phyloP scores from a whole-genome alignment of 2,113 vertebrate genomes.

The Zootoca vivipara region DNA sequence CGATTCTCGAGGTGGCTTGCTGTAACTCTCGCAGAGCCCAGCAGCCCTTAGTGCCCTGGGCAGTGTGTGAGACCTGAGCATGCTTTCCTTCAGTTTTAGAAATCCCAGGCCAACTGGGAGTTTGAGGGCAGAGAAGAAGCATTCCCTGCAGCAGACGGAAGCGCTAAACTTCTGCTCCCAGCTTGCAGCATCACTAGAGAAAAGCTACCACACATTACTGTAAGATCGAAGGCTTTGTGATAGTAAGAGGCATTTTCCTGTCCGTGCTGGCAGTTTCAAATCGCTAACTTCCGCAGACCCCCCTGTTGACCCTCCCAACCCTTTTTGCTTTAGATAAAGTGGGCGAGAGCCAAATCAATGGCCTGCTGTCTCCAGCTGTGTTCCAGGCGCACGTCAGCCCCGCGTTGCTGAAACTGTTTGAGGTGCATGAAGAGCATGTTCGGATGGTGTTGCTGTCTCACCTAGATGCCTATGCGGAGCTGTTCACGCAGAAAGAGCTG shows the following conservation, averaged over 20 bases:
- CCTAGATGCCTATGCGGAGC: slow-evolving; percentile 88
- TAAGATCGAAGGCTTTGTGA: neutral
- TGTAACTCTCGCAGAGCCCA: neutral
- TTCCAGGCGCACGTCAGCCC: slow-evolving; percentile 90
- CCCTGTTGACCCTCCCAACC: slow-evolving; percentile 16
- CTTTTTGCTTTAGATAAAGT: slow-evolving; percentile 73
- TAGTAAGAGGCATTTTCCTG: neutral
- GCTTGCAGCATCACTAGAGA: neutral
- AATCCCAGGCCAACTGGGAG: neutral
- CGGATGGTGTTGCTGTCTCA: slow-evolving; percentile 89
- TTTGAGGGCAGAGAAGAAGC: neutral
- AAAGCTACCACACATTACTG: neutral
- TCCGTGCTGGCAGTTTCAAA: neutral
- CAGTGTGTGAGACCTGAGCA: neutral
- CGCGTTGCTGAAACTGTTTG: slow-evolving; percentile 90
- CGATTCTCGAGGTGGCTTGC: too few relatives aligned
- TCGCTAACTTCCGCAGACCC: neutral
- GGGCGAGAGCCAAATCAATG: slow-evolving; percentile 74
- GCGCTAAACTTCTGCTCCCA: neutral
- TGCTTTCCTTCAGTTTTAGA: neutral
- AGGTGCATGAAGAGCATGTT: slow-evolving; percentile 93
- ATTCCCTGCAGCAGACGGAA: neutral
- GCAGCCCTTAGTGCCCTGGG: neutral
- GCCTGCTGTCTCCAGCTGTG: slow-evolving; percentile 86
- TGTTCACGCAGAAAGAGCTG: slow-evolving; percentile 89